These are phyloP conservation scores for Dorcus parallelipipedus DNA, from an alignment of 2,888 invertebrate species.

Conservation along the genomic window DNA sequence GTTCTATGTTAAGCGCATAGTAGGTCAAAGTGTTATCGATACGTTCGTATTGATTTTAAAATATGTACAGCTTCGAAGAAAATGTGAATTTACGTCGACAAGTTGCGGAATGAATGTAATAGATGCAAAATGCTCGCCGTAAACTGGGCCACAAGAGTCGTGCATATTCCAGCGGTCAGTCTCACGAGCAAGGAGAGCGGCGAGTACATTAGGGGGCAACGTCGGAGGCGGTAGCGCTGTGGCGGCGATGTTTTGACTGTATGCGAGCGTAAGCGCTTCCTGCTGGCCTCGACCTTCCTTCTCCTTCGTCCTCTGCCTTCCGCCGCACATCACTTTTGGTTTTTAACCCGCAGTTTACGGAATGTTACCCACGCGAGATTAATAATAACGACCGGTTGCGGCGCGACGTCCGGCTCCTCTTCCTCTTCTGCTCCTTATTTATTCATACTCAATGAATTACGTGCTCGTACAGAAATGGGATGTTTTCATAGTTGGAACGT, in stretches of 20 bases:
- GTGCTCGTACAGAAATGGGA: background rate
- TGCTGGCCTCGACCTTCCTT: conserved; percentile 16
- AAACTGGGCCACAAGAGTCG: conserved; percentile 12
- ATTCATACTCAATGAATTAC: background rate
- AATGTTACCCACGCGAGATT: conserved; percentile 1
- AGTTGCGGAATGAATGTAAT: background rate
- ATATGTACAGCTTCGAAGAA: too few relatives aligned
- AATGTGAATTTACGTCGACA: background rate
- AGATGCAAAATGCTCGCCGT: background rate
- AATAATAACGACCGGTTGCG: conserved; percentile 1
- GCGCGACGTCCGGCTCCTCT: too few relatives aligned
- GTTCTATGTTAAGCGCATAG: too few relatives aligned
- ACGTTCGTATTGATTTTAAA: too few relatives aligned
- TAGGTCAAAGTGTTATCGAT: too few relatives aligned
- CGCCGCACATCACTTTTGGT: conserved; percentile 10
- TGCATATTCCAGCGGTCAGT: conserved; percentile 1
- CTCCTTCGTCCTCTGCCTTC: background rate
- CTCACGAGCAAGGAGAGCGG: background rate
- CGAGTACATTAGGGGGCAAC: background rate
- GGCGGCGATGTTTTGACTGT: conserved; percentile 5
- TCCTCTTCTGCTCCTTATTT: background rate
- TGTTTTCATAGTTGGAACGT: background rate
- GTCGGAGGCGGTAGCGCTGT: too few relatives aligned
- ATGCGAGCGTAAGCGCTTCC: conserved; percentile 3
- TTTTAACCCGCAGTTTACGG: conserved; percentile 3